Evolutionary conservation across 2,797 vertebrate species (phyloP).

Genomic region (Streptopelia turtur): DNA sequence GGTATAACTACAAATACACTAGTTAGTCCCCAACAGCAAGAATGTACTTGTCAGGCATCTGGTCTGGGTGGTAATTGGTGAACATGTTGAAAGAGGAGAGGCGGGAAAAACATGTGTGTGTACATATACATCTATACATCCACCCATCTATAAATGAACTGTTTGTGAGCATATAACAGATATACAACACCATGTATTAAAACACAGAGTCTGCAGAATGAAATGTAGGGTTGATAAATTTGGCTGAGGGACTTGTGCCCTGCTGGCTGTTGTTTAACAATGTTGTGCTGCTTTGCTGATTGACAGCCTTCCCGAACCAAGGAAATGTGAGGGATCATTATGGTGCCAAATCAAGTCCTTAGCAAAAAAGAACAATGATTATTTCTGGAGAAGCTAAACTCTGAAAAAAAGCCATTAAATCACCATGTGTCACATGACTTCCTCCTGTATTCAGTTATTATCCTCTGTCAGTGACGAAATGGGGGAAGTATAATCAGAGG

Average conservation of each 20-base stretch:
- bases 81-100: background rate
- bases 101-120: background rate
- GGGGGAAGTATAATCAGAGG: background rate
- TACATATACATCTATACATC: rapidly evolving
- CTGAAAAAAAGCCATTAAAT: background rate
- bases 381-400: background rate
- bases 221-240: background rate
- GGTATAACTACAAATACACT: background rate
- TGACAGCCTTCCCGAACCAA: background rate
- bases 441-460: background rate
- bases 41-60: background rate
- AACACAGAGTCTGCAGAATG: background rate
- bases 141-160: background rate
- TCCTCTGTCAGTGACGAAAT: background rate
- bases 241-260: background rate
- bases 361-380: background rate
- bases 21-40: background rate
- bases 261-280: background rate
- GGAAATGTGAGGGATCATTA: rapidly evolving
- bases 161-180: background rate
- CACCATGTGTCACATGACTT: background rate
- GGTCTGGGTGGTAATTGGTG: background rate
- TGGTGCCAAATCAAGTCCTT: background rate
- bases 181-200: rapidly evolving
- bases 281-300: background rate